Evolutionary conservation across 2,888 invertebrate species (phyloP), one percentile per base, ranked within the genome.

Genomic region (Sericinus montela): DNA sequence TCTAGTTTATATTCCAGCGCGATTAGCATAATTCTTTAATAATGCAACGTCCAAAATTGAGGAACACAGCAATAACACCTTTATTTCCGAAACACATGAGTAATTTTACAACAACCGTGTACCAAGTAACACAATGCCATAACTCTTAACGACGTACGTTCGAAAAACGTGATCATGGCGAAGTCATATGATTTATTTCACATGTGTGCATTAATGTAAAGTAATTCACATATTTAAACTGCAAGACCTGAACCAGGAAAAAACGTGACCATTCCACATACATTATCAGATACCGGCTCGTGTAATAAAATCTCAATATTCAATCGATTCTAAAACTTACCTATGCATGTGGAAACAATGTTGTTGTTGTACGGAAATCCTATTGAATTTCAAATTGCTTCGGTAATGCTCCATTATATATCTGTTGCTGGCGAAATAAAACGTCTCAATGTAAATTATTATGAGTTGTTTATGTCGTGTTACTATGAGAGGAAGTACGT

Each of bases 1-100:
- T 59, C 69, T 66, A 63, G 63, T 72, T 69, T 70, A 67, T 62
- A 69, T 69, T 72, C 65, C 56, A 53, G 56, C 51, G 55, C 56
- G 54, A 75, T 77, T 73, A 67, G 65, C 77, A 77, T 76, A 78
- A 76, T 76, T 74, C 66, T 56, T 62, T 50, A 60, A 69, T 75
- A 67, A 71, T 69, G 59, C 41, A 35, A 32, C 30, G 34, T 51
- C 42, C 40, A 25, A 45, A 46, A 46, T 32, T 58, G 48, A 54
- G 48, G 55, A 38, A 57, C 54, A 35, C 11, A 5, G 41, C 3
- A 45, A 45, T 42, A 1, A 6, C 28, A 42, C 15, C 42, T 34
- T 29, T 49, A 45, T 32, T 8, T 8, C 14, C n/a, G 11, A 3
- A 1, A 1, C 36, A 36, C 36, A 45, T 30, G 49, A n/a, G 30